phyloP scores from a whole-genome alignment of 2,888 invertebrate genomes.

The Agrotis exclamationis region DNA sequence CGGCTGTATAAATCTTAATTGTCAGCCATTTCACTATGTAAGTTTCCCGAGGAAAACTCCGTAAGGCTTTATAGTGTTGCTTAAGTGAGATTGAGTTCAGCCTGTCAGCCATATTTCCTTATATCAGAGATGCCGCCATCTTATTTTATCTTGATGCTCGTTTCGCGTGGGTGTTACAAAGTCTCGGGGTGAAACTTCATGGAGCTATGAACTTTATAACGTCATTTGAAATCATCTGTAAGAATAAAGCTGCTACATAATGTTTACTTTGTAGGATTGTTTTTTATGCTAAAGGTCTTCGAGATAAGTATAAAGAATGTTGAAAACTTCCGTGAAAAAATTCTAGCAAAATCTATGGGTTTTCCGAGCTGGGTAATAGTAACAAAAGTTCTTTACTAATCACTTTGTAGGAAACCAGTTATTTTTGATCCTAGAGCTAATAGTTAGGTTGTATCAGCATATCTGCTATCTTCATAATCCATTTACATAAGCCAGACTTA shows the following conservation, averaged over 20 bases:
- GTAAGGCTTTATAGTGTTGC: conserved; percentile 42
- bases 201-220: conserved; percentile 24
- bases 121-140: conserved; percentile 20
- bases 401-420: neutral
- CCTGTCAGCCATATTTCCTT: conserved; percentile 43
- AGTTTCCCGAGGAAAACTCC: conserved; percentile 39
- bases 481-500: neutral
- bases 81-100: conserved; percentile 52
- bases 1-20: conserved; percentile 41
- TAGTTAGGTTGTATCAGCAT: neutral
- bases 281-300: neutral
- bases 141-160: conserved; percentile 25
- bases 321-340: no score
- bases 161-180: conserved; percentile 13
- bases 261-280: conserved; percentile 2
- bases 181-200: conserved; percentile 25
- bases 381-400: neutral
- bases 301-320: neutral
- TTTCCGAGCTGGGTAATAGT: no score
- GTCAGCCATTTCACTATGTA: conserved; percentile 26
- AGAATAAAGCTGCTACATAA: conserved; percentile 1
- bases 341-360: neutral
- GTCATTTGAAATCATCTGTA: conserved; percentile 22
- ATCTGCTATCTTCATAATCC: neutral
- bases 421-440: neutral